These are phyloP conservation scores for Polyommatus iphigenia DNA, from an alignment of 2,888 invertebrate species.

Conservation along the genomic window DNA sequence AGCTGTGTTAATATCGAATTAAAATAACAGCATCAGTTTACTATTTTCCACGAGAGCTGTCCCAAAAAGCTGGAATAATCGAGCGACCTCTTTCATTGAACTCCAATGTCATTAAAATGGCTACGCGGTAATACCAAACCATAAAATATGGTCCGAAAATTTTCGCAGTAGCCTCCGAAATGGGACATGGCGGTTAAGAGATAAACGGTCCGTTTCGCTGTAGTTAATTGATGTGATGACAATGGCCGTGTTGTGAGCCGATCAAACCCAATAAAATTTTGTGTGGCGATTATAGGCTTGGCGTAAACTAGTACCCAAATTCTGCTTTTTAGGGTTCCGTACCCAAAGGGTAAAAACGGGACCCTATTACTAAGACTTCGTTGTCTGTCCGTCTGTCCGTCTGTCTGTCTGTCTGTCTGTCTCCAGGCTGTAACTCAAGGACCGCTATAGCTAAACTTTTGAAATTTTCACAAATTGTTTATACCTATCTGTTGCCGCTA, in stretches of 20 bases:
- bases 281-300: conserved; percentile 37
- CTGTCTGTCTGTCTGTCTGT: too few species aligned
- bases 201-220: conserved; percentile 52
- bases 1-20: not conserved
- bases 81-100: not conserved
- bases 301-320: not conserved
- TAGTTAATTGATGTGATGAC: conserved; percentile 59
- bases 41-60: not conserved
- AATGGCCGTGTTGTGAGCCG: conserved; percentile 55
- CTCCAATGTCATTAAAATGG: conserved; percentile 8
- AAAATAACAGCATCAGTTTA: not conserved
- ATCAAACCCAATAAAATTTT: conserved; percentile 51
- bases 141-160: conserved; percentile 27
- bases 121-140: conserved; percentile 10
- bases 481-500: too few species aligned
- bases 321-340: too few species aligned
- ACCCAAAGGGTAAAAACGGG: too few species aligned
- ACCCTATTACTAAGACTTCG: too few species aligned
- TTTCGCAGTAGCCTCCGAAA: conserved; percentile 27
- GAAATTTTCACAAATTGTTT: too few species aligned
- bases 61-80: not conserved
- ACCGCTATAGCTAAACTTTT: too few species aligned
- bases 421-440: too few species aligned
- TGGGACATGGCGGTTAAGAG: conserved; percentile 36
- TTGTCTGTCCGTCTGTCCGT: too few species aligned